Evolutionary conservation across 2,888 invertebrate species (phyloP).

Genomic region (Dynastes tityus): DNA sequence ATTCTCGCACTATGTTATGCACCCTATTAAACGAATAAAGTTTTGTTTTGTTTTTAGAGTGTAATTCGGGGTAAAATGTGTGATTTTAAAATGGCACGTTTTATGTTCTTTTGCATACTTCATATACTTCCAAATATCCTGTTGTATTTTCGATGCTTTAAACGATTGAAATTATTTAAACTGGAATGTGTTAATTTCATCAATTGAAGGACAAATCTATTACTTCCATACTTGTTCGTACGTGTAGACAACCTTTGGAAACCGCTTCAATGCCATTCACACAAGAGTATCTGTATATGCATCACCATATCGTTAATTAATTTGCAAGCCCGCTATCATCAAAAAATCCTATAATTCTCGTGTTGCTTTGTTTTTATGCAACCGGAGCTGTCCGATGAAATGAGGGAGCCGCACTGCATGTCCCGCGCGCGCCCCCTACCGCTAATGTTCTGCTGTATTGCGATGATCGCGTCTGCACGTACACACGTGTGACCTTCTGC

Average conservation of each 20-base stretch:
- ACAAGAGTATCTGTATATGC: background rate
- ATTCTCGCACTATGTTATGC: no score
- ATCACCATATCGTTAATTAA: background rate
- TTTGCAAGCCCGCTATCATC: background rate
- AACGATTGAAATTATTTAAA: no score
- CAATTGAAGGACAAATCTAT: no score
- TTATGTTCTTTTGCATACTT: no score
- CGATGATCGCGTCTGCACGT: conserved; percentile 24
- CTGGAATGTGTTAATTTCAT: no score
- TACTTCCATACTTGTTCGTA: no score
- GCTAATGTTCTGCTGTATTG: background rate
- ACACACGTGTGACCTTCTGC: conserved; percentile 38
- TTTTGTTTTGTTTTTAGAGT: no score
- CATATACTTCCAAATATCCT: no score
- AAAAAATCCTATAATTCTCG: background rate
- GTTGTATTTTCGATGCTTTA: no score
- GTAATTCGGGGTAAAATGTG: no score
- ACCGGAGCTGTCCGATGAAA: background rate
- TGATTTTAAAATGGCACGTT: no score
- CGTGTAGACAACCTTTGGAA: background rate
- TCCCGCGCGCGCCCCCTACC: background rate
- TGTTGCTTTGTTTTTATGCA: conserved; percentile 3
- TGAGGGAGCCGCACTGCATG: background rate
- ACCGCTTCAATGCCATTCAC: background rate
- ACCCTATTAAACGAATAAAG: no score